Evolutionary conservation across 2,888 invertebrate species (phyloP).

Genomic region (Sipha maydis): DNA sequence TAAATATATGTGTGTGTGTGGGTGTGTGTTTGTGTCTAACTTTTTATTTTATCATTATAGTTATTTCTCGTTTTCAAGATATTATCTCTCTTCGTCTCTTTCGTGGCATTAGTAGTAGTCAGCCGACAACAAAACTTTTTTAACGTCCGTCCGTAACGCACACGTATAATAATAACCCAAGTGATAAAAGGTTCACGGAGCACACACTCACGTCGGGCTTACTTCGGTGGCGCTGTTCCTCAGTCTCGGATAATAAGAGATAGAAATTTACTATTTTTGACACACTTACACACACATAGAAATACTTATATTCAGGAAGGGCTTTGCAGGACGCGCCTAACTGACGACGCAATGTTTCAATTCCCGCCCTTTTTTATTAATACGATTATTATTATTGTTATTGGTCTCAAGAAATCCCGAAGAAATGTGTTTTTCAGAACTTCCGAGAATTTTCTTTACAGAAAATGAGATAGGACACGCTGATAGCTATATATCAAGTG

Average conservation of each 20-base stretch:
- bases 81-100: conserved; percentile 8
- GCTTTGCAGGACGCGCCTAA: conserved; percentile 2
- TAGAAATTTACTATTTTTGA: background rate
- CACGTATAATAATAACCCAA: conserved; percentile 6
- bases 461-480: background rate
- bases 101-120: no score
- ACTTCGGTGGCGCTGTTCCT: background rate
- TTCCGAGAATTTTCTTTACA: background rate
- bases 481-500: background rate
- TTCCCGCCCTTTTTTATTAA: conserved; percentile 40
- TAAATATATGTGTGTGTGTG: no score
- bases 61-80: conserved; percentile 41
- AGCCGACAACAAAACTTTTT: conserved; percentile 27
- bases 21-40: background rate
- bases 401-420: conserved; percentile 30
- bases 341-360: conserved; percentile 41
- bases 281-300: background rate
- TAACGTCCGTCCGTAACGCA: background rate
- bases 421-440: conserved; percentile 30
- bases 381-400: conserved; percentile 55
- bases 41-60: conserved; percentile 41
- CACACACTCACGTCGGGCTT: background rate
- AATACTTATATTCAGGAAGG: background rate
- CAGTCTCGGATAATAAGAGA: background rate
- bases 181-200: conserved; percentile 24